These are phyloP conservation scores for Erpetoichthys calabaricus DNA, from an alignment of 2,797 vertebrate species.

Conservation along the genomic window DNA sequence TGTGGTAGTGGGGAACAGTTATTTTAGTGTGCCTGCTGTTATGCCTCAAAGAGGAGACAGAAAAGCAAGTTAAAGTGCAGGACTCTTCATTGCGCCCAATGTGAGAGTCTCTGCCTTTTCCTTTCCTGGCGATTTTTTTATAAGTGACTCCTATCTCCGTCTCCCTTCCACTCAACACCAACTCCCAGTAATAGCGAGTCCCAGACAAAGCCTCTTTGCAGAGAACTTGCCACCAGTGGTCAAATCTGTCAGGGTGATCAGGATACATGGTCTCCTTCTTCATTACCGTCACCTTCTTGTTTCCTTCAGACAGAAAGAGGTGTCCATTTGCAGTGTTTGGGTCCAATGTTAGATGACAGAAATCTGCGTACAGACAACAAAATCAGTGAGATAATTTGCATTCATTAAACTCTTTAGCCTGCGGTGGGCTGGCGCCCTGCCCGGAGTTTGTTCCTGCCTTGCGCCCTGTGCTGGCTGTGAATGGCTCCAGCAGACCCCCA, in stretches of 20 bases:
- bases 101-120: slow-evolving; percentile 36
- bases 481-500: too few relatives aligned
- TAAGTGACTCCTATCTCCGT: slow-evolving; percentile 47
- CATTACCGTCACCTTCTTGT: slow-evolving; percentile 36
- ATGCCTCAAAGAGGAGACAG: slow-evolving; percentile 54
- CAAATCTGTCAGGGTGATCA: slow-evolving; percentile 47
- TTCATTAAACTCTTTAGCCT: too few relatives aligned
- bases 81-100: slow-evolving; percentile 51
- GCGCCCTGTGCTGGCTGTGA: too few relatives aligned
- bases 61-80: slow-evolving; percentile 58
- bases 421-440: too few relatives aligned
- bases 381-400: too few relatives aligned
- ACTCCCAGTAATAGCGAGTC: slow-evolving; percentile 58
- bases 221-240: slow-evolving; percentile 55
- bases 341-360: slow-evolving; percentile 48
- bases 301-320: slow-evolving; percentile 37
- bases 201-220: slow-evolving; percentile 46
- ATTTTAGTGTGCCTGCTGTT: slow-evolving; percentile 37
- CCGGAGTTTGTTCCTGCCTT: too few relatives aligned
- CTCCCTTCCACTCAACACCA: slow-evolving; percentile 54
- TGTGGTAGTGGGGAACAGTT: slow-evolving; percentile 36
- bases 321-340: slow-evolving; percentile 42
- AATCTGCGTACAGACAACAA: slow-evolving; percentile 23
- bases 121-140: slow-evolving; percentile 39
- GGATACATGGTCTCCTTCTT: slow-evolving; percentile 40